Base-by-base conservation (phyloP, 35 echinoderm and acorn worm species). In the Apostichopus californicus region DNA sequence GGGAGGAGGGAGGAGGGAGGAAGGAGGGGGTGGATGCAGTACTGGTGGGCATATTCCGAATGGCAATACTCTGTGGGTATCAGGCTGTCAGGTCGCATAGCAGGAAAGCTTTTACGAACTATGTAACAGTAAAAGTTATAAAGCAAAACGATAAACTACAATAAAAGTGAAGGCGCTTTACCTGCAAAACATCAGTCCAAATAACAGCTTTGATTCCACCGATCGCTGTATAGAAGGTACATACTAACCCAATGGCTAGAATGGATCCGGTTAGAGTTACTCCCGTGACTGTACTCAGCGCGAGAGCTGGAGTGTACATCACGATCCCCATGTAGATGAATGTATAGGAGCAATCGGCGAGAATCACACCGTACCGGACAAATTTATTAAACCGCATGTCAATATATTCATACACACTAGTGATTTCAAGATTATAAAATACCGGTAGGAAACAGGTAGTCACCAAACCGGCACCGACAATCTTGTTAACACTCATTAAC, bases 121-220 rank as follows among this genome's bases (percentile, higher is more conserved):
- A 3, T 75, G 14, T 75, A 75, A 22, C 71, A 22, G 1, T 4
- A 22, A 75, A 22, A 75, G 71, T 14, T 22, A 75, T 17, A 75
- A 14, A 22, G 14, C 71, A 75, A 17, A 3, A 75, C 71, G 71
- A 75, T 75, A 46, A 77, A 9, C 54, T 83, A 5, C 24, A 7
- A 17, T 58, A 46, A 46, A 46, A 46, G 34, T 46, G 34, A 46
- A 46, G 34, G 34, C 34, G 34, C 34, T 90, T 90, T 77, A 91
- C 78, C 66, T 91, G 90, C 23, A 91, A 61, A 53, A 91, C 75
- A 21, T 91, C 90, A 21, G 90, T 91, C 90, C 90, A 91, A 12
- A 91, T 82, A 6, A 91, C 90, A 17, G 90, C 90, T 54, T 91
- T 91, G 18, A 91, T 55, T n/a, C 90, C 77, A 46, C 90, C 90